These are phyloP conservation scores for Nephrotoma flavescens DNA, from an alignment of 2,888 invertebrate species.

Conservation along the genomic window DNA sequence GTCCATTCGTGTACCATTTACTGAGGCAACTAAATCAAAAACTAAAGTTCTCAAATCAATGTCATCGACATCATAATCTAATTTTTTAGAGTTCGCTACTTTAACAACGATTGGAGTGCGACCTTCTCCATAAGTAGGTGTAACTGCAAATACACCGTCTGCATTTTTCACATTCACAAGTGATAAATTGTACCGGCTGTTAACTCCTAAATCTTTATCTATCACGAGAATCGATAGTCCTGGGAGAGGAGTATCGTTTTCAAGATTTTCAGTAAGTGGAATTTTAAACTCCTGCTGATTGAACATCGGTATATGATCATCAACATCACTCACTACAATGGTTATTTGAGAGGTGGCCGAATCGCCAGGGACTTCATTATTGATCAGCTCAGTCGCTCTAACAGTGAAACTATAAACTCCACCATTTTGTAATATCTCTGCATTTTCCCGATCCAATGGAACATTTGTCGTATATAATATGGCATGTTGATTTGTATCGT, in stretches of 20 bases:
- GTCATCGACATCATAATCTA: conserved; percentile 58
- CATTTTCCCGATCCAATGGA: conserved; percentile 60
- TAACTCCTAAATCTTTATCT: conserved; percentile 58
- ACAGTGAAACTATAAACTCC: conserved; percentile 60
- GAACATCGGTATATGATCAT: conserved; percentile 60
- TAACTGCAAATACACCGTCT: conserved; percentile 44
- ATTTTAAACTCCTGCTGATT: conserved; percentile 49
- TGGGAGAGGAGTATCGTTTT: conserved; percentile 50
- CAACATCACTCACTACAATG: conserved; percentile 63
- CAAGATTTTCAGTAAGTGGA: conserved; percentile 62
- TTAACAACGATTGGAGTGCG: conserved; percentile 59
- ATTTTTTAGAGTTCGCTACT: conserved; percentile 44
- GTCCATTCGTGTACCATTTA: conserved; percentile 40
- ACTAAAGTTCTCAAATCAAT: conserved; percentile 40
- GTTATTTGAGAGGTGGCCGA: conserved; percentile 53
- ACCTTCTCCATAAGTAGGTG: conserved; percentile 51
- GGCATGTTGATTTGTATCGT: conserved; percentile 28
- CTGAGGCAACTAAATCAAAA: conserved; percentile 51
- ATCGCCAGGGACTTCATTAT: conserved; percentile 54
- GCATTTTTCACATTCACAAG: conserved; percentile 44
- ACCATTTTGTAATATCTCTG: conserved; percentile 56
- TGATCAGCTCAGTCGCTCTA: conserved; percentile 58
- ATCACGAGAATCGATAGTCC: conserved; percentile 59
- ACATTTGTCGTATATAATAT: conserved; percentile 45
- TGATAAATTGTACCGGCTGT: conserved; percentile 51